Evolutionary conservation across 2,113 vertebrate genomes (phyloP), one percentile per base, ranked within the genome.

Genomic region (Amphiprion ocellaris): DNA sequence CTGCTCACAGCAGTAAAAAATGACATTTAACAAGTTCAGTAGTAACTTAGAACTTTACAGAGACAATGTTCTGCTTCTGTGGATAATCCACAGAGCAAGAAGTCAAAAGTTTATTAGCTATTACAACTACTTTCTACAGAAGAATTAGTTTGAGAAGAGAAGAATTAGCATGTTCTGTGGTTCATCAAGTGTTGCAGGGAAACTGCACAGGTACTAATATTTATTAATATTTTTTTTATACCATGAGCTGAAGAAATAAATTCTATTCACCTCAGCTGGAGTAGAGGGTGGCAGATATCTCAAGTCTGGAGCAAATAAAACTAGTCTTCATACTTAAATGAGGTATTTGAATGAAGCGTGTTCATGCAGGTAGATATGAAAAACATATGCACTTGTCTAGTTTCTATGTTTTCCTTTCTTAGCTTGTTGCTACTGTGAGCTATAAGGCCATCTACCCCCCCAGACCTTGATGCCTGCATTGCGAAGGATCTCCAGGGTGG

Each of bases 401-500:
- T 74, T 59, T 37, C 39, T 61, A 15, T 47, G 46, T 64, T 68
- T 70, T 64, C 28, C 72, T 65, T 70, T 30, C 5, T 62, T 67
- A 26, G 24, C 39, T 60, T 71, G 39, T 54, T 58, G n/a, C 46
- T 71, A 37, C 44, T 58, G 44, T 81, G 19, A 68, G 65, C 28
- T 30, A 33, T 10, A 28, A 37, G 30, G 3, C 19, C 2, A 4
- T 50, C 0, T 6, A 17, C 33, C 50, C 7, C 24, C 5, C 23
- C 82, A 69, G 67, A 98, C 97, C 97, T 98, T 99, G 73, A 99
- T 99, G 93, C 97, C 98, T 0, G 98, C 97, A 0, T 99, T 99
- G 69, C 97, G 94, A 83, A 99, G 94, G 0, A 95, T 99, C 95
- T 99, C 98, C 93, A 99, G 93, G 0, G 98, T 99, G 78, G 98